phyloP scores from a whole-genome alignment of 2,113 vertebrate species.

The Scatophagus argus region DNA sequence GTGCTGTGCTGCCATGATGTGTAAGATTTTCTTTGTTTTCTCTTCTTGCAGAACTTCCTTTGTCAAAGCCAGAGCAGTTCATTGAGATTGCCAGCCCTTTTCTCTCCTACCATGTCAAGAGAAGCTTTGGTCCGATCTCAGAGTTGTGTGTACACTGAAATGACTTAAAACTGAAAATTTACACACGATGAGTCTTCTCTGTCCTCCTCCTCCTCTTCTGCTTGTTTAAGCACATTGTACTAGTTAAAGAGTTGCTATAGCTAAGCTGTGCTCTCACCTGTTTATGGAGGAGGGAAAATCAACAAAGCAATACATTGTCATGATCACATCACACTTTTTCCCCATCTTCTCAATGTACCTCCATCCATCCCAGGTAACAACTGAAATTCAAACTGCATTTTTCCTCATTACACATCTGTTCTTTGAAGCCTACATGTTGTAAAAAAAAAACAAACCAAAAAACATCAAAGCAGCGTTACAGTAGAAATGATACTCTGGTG shows the following conservation, averaged over 20 bases:
- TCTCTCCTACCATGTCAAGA: conserved; percentile 58
- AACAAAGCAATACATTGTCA: neutral
- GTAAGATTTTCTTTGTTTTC: conserved; percentile 17
- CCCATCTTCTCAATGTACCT: neutral
- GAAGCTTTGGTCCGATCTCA: conserved; percentile 2
- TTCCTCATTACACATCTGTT: too few species aligned
- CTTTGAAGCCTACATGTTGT: neutral
- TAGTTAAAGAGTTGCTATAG: neutral
- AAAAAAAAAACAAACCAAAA: neutral
- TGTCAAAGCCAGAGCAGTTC: conserved; percentile 76
- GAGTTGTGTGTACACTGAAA: conserved; percentile 66
- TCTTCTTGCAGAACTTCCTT: conserved; percentile 63
- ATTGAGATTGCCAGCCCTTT: conserved; percentile 81
- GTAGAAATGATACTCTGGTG: neutral
- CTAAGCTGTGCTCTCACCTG: conserved; percentile 15
- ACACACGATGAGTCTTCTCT: neutral
- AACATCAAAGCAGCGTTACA: neutral
- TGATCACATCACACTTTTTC: neutral
- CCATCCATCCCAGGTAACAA: too few species aligned
- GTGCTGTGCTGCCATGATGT: conserved; percentile 38
- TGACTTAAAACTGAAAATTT: conserved; percentile 22
- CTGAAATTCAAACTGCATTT: too few species aligned
- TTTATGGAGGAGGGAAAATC: conserved; percentile 14
- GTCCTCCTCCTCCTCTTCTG: neutral
- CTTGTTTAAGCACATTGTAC: neutral